Base-by-base conservation (phyloP, 2,113 vertebrate genomes). In the Thalassoma bifasciatum region DNA sequence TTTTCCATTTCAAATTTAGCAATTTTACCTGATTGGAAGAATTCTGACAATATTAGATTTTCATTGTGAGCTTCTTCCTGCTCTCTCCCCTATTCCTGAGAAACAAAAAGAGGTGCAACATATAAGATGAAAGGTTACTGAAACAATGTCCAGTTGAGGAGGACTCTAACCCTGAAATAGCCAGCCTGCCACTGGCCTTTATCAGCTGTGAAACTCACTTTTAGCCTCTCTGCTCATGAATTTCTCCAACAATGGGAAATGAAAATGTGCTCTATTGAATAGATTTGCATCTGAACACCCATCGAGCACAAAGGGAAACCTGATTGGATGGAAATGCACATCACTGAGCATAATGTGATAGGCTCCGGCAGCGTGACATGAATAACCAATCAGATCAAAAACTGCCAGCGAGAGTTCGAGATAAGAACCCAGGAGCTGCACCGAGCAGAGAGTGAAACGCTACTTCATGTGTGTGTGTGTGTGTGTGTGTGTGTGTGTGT, bases 251-350 rank as follows among this genome's bases (percentile, higher is more conserved):
- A 87, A 77, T 88, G 86, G 84, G 90, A 89, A 90, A 90, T 90
- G 84, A 92, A 91, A 91, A 87, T 88, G 86, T 88, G 91, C 82
- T 86, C 86, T 84, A 77, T 89, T 91, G 91, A 91, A 86, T 79
- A 87, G 89, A 91, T 91, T 92, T 91, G 90, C 90, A 92, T 91
- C 87, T 90, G 88, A 91, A 91, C 90, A 89, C 85, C 85, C 88
- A 79, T 59, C 38, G 75, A 84, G 87, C 79, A 91, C 89, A 91
- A 92, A 90, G 74, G 84, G 66, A 83, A 85, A 84, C 81, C 85
- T 92, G 88, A 92, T 91, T 92, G 92, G 88, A 90, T 90, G 87
- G 86, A 90, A 91, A 92, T 82, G 80, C 91, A 89, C 85, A 81
- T 84, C 74, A 77, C 87, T 81, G 87, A 77, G 75, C 77, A 91